Base-by-base conservation (phyloP, 1,140 invertebrate genomes). In the Cheumatopsyche charites region DNA sequence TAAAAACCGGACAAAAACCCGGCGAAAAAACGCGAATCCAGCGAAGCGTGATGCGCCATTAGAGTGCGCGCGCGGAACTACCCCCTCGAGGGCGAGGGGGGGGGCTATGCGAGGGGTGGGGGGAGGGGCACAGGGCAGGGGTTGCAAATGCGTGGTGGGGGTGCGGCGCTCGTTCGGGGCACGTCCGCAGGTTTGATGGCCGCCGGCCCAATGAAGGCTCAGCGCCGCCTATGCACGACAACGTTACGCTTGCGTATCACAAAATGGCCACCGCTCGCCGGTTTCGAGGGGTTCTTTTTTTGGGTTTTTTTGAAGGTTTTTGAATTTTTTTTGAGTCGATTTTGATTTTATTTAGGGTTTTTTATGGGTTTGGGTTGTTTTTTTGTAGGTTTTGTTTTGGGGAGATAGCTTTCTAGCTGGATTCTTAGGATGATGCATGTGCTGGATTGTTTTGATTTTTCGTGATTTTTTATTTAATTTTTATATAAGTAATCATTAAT, bases 131-230 rank as follows among this genome's bases (percentile, higher is more conserved):
- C 73, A 77, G 75, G 7, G 17, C 17, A 45, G 63, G 62, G 67
- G 72, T 71, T 58, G 42, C 43, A 3, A n/a, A 19, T 23, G 25
- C 12, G 47, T 11, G 66, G 43, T 75, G 77, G 47, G 69, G 41
- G 9, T 47, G 68, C n/a, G n/a, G n/a, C 43, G 72, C 82, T 83
- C 81, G 81, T 77, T 86, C 86, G 81, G 82, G 77, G 80, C 82
- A 83, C 86, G 87, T 89, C 87, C 87, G 87, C 85, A 84, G 87
- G 87, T 89, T 90, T 90, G 89, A 91, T 90, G 89, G 86, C 89
- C 89, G 89, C 88, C 89, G 89, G 89, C 89, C 89, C 89, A 90
- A 90, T 90, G 88, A 89, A 88, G 87, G 87, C 86, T 87, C 47
- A 85, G 85, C 66, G 78, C 87, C 87, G 88, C 82, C 81, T 89